phyloP scores from a whole-genome alignment of 2,113 vertebrate species.

The Rhynchomys soricoides region DNA sequence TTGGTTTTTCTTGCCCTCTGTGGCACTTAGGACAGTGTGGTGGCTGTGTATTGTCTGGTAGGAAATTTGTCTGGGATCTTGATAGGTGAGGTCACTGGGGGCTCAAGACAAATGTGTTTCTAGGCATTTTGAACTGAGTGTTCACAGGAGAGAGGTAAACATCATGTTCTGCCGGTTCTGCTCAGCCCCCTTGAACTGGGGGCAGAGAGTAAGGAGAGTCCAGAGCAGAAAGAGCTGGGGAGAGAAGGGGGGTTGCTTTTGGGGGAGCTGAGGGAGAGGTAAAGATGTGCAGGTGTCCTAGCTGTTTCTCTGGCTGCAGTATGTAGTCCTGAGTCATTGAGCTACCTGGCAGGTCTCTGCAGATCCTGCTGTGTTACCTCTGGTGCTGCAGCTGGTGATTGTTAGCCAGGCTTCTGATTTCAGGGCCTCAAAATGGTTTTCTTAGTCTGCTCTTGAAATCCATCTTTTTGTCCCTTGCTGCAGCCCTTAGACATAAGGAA shows the following conservation, averaged over 20 bases:
- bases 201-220: too few relatives aligned
- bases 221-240: neutral
- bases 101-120: neutral
- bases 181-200: too few relatives aligned
- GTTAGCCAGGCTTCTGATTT: neutral
- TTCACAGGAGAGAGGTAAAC: neutral
- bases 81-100: neutral
- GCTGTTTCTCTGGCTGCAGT: neutral
- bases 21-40: neutral
- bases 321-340: too few relatives aligned
- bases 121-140: neutral
- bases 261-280: neutral
- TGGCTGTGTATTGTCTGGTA: neutral
- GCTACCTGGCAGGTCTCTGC: too few relatives aligned
- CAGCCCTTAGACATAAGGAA: neutral
- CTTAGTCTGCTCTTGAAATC: neutral
- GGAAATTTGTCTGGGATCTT: neutral
- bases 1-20: neutral
- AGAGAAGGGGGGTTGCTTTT: too few relatives aligned
- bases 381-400: fast-evolving
- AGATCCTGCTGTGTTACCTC: neutral
- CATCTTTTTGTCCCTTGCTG: neutral
- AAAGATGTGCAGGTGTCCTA: neutral
- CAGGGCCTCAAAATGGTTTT: neutral
- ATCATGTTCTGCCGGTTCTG: neutral